Base-by-base conservation (phyloP, 2,888 invertebrate species). In the Ochropacha duplaris region DNA sequence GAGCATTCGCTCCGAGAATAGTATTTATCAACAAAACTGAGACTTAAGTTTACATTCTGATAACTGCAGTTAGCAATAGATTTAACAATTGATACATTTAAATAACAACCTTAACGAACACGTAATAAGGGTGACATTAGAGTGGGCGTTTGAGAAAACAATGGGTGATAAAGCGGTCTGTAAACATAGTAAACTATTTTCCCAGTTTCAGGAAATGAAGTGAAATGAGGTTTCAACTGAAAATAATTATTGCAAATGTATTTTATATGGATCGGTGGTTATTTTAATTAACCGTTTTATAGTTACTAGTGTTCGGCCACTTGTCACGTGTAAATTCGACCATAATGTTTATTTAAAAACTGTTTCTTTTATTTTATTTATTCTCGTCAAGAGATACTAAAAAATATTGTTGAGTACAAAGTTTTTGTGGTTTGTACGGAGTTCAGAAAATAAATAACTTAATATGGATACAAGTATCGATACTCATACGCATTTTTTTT, bases 101-200 rank as follows among this genome's bases (percentile, higher is more conserved):
- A 31, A 22, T 31, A 11, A 12, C 1, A 31, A 22, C 52, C 52
- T 52, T 34, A 16, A n/a, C 0, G 5, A 0, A 2, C 14, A 11
- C 11, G 52, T 19, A 5, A 31, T 52, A 52, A 51, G 8, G 22
- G 31, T 11, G 4, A 31, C 5, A 52, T 2, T 31, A 11, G 19
- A 19, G 22, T 11, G 19, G 44, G 22, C 52, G 22, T 44, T 59
- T 58, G 62, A 22, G 57, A 64, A 66, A 77, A 77, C 78, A 77
- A 76, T 74, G 51, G 69, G 63, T 70, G 65, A 67, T 77, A 73
- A 77, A 68, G 58, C 52, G 50, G 50, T 57, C 59, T 34, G 57
- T 51, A 63, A 62, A 71, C 71, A 62, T 60, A 57, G 59, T 56
- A 57, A 54, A 64, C 60, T 61, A 50, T 52, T 63, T 50, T 31